phyloP scores from a whole-genome alignment of 2,797 vertebrate genomes.

The Sarcophilus harrisii region DNA sequence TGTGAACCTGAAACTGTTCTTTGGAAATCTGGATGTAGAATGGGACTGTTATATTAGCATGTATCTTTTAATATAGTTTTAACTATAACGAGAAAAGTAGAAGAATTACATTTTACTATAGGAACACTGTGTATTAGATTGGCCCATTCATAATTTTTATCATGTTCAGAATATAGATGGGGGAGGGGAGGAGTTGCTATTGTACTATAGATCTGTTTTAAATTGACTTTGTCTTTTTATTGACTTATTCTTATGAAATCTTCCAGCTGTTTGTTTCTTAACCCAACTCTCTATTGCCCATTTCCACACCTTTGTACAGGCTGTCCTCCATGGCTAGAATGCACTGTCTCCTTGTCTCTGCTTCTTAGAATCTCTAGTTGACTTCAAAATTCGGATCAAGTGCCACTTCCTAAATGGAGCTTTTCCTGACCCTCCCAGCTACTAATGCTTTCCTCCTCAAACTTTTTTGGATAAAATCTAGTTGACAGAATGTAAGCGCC shows the following conservation, averaged over 20 bases:
- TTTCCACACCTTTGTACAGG: not conserved
- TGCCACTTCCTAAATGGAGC: not conserved
- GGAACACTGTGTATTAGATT: slow-evolving; percentile 28
- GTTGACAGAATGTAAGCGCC: not conserved
- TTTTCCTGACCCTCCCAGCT: not conserved
- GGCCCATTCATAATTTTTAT: slow-evolving; percentile 50
- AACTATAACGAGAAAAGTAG: slow-evolving; percentile 30
- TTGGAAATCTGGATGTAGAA: not conserved
- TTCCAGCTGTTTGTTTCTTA: not conserved
- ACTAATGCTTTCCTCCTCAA: not conserved
- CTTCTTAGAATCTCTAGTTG: not conserved
- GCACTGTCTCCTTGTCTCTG: not conserved
- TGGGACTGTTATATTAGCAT: not conserved
- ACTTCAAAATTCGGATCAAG: not conserved
- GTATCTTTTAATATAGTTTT: not conserved
- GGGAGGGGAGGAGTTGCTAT: slow-evolving; percentile 54
- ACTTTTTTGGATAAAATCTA: not conserved
- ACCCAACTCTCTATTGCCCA: not conserved
- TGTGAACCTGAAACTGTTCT: not conserved
- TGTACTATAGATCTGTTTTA: slow-evolving; percentile 38
- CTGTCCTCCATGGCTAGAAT: not conserved
- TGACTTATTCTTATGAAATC: slow-evolving; percentile 43
- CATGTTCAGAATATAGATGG: slow-evolving; percentile 47
- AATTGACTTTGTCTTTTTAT: slow-evolving; percentile 64
- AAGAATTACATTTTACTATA: slow-evolving; percentile 40